Base-by-base conservation (phyloP, 2,888 invertebrate genomes). In the Cenopis cana region DNA sequence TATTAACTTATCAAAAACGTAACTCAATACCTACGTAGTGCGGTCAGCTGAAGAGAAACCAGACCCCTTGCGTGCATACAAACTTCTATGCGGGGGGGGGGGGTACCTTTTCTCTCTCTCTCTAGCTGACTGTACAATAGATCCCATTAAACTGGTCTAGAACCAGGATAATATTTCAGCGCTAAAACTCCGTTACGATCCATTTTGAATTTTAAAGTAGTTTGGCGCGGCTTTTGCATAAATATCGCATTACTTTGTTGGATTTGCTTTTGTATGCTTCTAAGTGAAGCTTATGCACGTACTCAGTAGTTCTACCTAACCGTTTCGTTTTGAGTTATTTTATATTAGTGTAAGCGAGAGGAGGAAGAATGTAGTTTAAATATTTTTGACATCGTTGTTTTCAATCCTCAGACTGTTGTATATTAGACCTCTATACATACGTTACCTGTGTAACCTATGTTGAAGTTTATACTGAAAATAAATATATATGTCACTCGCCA, bases 211-310 rank as follows among this genome's bases (percentile, higher is more conserved):
- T 70, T 66, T 60, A 66, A 70, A 70, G 65, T 59, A 54, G 65
- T 70, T 69, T 60, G 59, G 70, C 52, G 41, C 70, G 14, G 54
- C 46, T 66, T 69, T 70, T 70, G 59, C 70, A 70, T 66, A 70
- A 70, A 66, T 65, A 70, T 59, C 65, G 54, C 65, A 54, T 66
- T 60, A 54, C 41, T 50, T 29, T n/a, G 49, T 56, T 59, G 33
- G 38, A 46, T 57, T 70, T 38, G 54, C 54, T 54, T 65, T 65
- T 41, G 52, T 41, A 41, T 38, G 36, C 38, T 65, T 62, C 9
- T 36, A 62, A 62, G 50, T 29, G 54, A 54, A 55, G 41, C 65
- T 54, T 65, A 55, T 41, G 65, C 4, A 12, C 38, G 29, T 55
- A 11, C 20, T n/a, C 41, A 65, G 54, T 52, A 62, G 24, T 61